phyloP scores from a whole-genome alignment of 1,140 invertebrate species.

The Drosophila saltans region DNA sequence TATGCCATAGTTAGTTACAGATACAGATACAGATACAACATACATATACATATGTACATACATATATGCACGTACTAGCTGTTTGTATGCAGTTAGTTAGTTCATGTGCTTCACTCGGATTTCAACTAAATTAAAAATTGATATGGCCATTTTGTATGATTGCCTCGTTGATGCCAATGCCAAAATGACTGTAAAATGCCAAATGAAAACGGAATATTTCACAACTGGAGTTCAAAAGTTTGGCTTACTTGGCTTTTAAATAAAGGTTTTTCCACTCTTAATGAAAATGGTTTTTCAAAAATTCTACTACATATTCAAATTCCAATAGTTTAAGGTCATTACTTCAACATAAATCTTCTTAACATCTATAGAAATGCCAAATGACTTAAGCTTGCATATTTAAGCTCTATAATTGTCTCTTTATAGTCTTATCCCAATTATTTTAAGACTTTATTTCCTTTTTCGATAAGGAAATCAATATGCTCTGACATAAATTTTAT shows the following conservation, averaged over 20 bases:
- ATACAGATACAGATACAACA: neutral
- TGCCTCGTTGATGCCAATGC: neutral
- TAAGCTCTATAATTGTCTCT: no score
- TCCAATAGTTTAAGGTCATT: no score
- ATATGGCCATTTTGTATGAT: slow-evolving; percentile 26
- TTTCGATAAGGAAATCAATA: slow-evolving; percentile 1
- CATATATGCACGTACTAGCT: neutral
- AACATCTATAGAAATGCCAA: no score
- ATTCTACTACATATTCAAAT: no score
- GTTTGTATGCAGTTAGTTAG: slow-evolving; percentile 29
- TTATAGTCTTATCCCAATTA: no score
- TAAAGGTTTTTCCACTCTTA: no score
- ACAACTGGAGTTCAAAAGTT: neutral
- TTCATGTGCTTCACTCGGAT: slow-evolving; percentile 58
- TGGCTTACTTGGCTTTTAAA: no score
- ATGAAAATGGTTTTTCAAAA: no score
- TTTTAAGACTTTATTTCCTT: neutral
- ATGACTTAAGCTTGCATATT: no score
- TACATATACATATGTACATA: neutral
- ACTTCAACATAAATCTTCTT: no score
- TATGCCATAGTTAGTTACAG: no score
- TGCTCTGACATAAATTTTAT: neutral
- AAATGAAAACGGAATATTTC: neutral
- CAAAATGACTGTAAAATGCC: neutral
- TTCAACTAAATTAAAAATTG: slow-evolving; percentile 42